phyloP scores from a whole-genome alignment of 2,113 vertebrate genomes.

The Lampris megalopsis region DNA sequence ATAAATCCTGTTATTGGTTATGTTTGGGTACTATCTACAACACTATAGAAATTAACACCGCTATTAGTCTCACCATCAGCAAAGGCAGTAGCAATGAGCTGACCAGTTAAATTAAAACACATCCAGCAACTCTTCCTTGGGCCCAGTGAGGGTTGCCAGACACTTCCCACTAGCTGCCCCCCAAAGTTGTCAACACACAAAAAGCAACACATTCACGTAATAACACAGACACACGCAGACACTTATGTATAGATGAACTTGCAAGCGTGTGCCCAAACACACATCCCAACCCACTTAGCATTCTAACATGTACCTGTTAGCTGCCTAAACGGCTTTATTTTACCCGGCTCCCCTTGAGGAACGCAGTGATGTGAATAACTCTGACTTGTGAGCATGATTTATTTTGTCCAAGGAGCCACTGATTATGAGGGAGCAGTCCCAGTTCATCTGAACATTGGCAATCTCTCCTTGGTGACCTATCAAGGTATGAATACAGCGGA shows the following conservation, averaged over 20 bases:
- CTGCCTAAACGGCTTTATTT: conserved; percentile 36
- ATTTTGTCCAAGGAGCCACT: conserved; percentile 93
- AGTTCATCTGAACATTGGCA: conserved; percentile 91
- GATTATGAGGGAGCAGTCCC: conserved; percentile 91
- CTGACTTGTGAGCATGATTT: conserved; percentile 52
- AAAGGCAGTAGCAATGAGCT: conserved; percentile 90
- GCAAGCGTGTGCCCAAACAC: neutral
- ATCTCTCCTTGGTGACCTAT: conserved; percentile 91
- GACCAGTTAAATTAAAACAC: conserved; percentile 93
- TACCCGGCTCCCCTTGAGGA: conserved; percentile 21
- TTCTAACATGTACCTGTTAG: conserved; percentile 6
- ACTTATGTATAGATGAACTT: too few relatives aligned
- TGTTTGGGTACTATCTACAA: neutral
- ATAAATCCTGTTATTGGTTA: neutral
- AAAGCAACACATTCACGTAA: neutral
- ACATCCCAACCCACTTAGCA: neutral
- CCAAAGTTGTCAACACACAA: conserved; percentile 86
- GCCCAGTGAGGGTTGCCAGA: conserved; percentile 87
- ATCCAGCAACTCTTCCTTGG: conserved; percentile 91
- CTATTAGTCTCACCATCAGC: conserved; percentile 86
- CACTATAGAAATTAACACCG: neutral
- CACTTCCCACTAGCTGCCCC: conserved; percentile 84
- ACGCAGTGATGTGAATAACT: conserved; percentile 51
- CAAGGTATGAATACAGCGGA: conserved; percentile 86
- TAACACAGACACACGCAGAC: neutral